These are phyloP conservation scores for Drosophila tani DNA, from an alignment of 1,140 invertebrate genomes.

Conservation along the genomic window DNA sequence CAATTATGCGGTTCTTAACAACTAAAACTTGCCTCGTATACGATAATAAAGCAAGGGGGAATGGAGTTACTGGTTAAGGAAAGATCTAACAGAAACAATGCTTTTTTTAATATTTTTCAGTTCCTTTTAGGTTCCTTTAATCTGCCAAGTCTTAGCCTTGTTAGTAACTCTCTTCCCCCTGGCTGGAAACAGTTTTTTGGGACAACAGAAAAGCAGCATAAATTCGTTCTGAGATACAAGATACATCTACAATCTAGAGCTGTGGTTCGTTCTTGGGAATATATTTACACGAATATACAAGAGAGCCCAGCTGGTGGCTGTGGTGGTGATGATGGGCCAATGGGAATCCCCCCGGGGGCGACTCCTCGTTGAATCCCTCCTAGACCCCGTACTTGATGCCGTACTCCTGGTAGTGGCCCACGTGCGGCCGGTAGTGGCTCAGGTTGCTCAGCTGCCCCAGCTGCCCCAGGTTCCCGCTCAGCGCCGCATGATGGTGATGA, in stretches of 20 bases:
- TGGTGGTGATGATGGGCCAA: constrained; percentile 5
- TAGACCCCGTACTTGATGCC: constrained; percentile 85
- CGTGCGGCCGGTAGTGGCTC: constrained; percentile 81
- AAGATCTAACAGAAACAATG: neutral
- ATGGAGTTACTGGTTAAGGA: neutral
- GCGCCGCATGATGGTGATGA: constrained; percentile 80
- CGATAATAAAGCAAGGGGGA: constrained; percentile 7
- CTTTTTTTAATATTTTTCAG: neutral
- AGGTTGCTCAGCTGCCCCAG: constrained; percentile 80
- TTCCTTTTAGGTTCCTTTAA: too few species aligned
- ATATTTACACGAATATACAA: constrained; percentile 82
- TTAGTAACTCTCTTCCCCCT: neutral
- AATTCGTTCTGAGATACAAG: constrained; percentile 41
- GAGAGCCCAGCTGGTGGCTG: constrained; percentile 66
- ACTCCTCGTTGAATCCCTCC: constrained; percentile 14
- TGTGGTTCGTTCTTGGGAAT: constrained; percentile 70
- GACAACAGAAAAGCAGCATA: constrained; percentile 11
- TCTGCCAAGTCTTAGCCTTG: neutral
- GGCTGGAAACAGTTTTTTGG: constrained; percentile 13
- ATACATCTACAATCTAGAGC: constrained; percentile 61
- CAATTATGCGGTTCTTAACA: constrained; percentile 48
- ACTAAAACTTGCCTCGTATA: constrained; percentile 59
- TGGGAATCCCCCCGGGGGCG: constrained; percentile 10
- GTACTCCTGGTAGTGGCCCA: constrained; percentile 84
- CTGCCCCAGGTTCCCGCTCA: constrained; percentile 81